phyloP scores from a whole-genome alignment of 2,888 invertebrate species.

The Rhopalosiphum nymphaeae region DNA sequence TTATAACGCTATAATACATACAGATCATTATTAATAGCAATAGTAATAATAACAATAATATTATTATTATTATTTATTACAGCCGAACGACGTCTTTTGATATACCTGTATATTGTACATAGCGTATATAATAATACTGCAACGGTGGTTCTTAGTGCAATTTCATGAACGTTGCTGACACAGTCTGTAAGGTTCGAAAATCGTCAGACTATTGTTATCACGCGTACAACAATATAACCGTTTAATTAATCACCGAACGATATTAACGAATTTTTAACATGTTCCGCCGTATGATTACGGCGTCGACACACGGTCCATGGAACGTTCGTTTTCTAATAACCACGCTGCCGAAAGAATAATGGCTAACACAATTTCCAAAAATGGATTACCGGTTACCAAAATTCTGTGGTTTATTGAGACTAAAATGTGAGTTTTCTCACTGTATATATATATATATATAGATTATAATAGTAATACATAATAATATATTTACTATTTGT shows the following conservation, averaged over 20 bases:
- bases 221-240: not conserved
- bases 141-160: not conserved
- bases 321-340: slow-evolving; percentile 4
- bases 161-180: not conserved
- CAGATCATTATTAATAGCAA: not conserved
- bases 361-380: not conserved
- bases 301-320: not conserved
- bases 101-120: not conserved
- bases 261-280: slow-evolving; percentile 32
- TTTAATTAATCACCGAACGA: slow-evolving; percentile 42
- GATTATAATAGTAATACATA: too few relatives aligned
- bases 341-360: not conserved
- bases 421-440: not conserved
- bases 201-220: slow-evolving; percentile 34
- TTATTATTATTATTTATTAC: slow-evolving; percentile 4
- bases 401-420: not conserved
- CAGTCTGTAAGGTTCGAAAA: slow-evolving; percentile 8
- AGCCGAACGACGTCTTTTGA: not conserved
- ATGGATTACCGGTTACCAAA: not conserved
- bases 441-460: too few relatives aligned
- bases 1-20: not conserved
- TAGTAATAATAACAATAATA: not conserved
- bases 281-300: not conserved
- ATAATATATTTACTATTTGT: too few relatives aligned
- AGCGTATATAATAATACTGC: not conserved